Evolutionary conservation across 2,113 vertebrate genomes (phyloP).

Genomic region (Dicentrarchus labrax): DNA sequence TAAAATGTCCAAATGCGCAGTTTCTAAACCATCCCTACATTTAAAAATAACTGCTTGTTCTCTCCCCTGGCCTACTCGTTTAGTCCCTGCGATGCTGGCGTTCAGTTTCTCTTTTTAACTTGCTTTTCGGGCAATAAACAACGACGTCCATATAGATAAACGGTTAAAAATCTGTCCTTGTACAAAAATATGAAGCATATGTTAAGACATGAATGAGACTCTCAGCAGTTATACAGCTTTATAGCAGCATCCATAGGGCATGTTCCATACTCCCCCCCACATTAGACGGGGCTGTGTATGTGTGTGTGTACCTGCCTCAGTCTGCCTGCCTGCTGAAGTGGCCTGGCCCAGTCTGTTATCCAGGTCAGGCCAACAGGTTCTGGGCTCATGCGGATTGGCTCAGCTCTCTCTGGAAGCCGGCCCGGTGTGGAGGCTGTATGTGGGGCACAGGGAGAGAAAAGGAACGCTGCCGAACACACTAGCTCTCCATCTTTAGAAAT

Average conservation of each 20-base stretch:
- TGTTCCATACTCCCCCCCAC: background rate
- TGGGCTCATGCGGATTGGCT: slow-evolving; percentile 78
- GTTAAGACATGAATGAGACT: background rate
- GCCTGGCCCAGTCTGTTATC: slow-evolving; percentile 78
- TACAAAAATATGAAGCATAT: background rate
- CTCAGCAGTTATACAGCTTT: background rate
- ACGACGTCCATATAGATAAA: background rate
- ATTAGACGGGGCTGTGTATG: background rate
- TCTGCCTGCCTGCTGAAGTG: slow-evolving; percentile 55
- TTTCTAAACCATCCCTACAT: background rate
- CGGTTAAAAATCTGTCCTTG: background rate
- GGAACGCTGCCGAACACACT: slow-evolving; percentile 58
- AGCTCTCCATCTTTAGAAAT: slow-evolving; percentile 68
- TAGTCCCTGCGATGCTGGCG: background rate
- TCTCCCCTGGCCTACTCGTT: background rate
- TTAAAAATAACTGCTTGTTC: background rate
- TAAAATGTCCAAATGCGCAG: background rate
- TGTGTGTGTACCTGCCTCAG: slow-evolving; percentile 37
- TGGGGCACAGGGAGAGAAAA: slow-evolving; percentile 79
- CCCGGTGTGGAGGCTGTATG: slow-evolving; percentile 79
- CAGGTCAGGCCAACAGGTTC: slow-evolving; percentile 83
- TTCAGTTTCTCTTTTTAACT: background rate
- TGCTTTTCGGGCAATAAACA: background rate
- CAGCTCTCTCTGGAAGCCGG: slow-evolving; percentile 76
- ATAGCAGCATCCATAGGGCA: background rate